phyloP scores from a whole-genome alignment of 2,797 vertebrate species.

The Heteromormyrus szaboi region DNA sequence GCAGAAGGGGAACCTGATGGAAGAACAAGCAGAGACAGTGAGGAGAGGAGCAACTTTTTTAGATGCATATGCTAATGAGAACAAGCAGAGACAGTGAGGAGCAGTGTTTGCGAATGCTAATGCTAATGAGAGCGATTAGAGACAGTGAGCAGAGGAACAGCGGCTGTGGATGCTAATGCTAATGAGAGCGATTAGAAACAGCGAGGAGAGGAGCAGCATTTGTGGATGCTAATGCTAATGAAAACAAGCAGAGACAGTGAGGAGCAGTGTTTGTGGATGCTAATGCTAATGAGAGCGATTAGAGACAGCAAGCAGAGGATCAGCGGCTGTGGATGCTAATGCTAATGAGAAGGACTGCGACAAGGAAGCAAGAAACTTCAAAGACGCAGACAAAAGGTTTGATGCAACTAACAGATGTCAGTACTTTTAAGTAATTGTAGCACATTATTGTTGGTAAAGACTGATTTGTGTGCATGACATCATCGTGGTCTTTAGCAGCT shows the following conservation, averaged over 20 bases:
- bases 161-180: no score
- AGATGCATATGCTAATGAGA: no score
- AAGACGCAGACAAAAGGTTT: neutral
- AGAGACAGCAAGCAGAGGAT: no score
- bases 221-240: neutral
- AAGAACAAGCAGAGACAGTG: neutral
- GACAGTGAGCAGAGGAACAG: neutral
- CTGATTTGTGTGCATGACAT: neutral
- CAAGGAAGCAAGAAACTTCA: neutral
- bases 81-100: neutral
- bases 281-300: no score
- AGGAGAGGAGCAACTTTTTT: no score
- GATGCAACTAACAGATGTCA: neutral
- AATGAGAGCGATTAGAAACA: neutral
- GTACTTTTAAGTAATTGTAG: neutral
- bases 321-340: neutral
- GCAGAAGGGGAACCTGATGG: no score
- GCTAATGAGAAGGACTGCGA: neutral
- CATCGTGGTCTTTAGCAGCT: neutral
- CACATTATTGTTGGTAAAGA: neutral
- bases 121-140: neutral
- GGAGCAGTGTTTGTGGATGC: no score
- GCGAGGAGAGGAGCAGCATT: neutral
- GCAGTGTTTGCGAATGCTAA: neutral
- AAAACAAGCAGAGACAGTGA: neutral